A percentile compares a stretch with the other conserved stretches of the same genome.
Conservation (phyloP, 2,113 vertebrate species). For the Fregetta grallaria region DNA sequence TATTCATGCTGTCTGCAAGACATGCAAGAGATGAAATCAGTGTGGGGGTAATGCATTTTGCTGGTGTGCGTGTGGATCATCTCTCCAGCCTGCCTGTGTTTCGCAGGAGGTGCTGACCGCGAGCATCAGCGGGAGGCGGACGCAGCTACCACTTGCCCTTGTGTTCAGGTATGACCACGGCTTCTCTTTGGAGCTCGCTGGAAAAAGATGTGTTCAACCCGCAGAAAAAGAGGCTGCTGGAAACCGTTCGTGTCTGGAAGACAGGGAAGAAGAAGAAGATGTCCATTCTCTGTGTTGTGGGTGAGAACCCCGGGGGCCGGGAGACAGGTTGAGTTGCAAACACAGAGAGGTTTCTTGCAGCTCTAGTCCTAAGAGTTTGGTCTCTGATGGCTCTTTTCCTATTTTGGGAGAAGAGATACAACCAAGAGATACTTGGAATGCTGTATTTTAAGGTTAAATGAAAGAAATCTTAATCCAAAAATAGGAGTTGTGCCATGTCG, state of each 20-base stretch:
- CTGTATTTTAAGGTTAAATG: background rate
- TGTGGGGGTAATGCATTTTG: too few species aligned
- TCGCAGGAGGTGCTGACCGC: background rate
- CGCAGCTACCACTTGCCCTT: background rate
- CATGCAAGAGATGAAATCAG: background rate
- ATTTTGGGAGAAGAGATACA: background rate
- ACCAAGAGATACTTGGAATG: background rate
- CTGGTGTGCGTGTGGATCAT: rapidly evolving
- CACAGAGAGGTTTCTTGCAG: background rate
- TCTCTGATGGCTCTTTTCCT: background rate
- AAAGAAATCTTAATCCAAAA: background rate
- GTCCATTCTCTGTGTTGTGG: slow-evolving; percentile 37
- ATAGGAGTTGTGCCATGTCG: too few species aligned
- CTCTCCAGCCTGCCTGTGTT: background rate
- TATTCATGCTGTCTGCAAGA: background rate
- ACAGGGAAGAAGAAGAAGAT: slow-evolving; percentile 44
- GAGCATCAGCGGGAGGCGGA: background rate
- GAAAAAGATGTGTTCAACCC: slow-evolving; percentile 38
- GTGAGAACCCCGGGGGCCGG: background rate
- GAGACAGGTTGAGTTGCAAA: background rate
- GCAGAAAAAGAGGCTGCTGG: slow-evolving; percentile 30
- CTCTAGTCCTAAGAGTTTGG: background rate
- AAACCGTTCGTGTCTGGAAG: slow-evolving; percentile 38
- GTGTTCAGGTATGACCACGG: background rate
- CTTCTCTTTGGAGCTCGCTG: slow-evolving; percentile 31